These are phyloP conservation scores for Argya squamiceps DNA, from an alignment of 2,797 vertebrate genomes.

Conservation along the genomic window DNA sequence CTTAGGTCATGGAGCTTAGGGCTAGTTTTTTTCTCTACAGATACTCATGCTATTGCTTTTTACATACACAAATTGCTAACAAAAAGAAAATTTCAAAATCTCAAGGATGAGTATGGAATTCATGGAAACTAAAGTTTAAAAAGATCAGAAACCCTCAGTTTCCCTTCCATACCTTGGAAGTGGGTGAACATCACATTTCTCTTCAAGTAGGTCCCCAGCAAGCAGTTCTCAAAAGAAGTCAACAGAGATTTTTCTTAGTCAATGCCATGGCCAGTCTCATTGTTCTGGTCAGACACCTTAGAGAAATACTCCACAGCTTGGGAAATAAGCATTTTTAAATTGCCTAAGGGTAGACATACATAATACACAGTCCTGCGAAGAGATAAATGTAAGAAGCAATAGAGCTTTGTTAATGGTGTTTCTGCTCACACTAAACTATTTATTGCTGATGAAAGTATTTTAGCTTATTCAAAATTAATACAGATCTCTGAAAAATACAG, in stretches of 20 bases:
- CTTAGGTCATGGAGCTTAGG: not conserved
- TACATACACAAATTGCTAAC: not conserved
- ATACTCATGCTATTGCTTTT: not conserved
- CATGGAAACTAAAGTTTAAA: constrained; percentile 45
- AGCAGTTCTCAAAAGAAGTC: not conserved
- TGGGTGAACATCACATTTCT: not conserved
- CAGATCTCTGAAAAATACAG: not conserved
- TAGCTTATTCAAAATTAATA: not conserved
- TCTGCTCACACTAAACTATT: not conserved
- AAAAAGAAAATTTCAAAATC: constrained; percentile 31
- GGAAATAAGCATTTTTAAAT: not conserved
- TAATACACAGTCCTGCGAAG: not conserved
- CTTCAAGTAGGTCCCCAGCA: not conserved
- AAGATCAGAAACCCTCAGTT: not conserved
- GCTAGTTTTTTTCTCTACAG: not conserved
- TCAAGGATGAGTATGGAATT: not conserved
- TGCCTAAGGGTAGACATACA: not conserved
- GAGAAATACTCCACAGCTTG: not conserved
- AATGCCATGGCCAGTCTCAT: not conserved
- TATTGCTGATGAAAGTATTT: not conserved
- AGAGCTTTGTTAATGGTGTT: not conserved
- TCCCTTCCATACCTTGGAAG: not conserved
- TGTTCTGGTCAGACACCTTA: not conserved
- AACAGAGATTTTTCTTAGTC: not conserved
- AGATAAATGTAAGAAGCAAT: not conserved